These are phyloP conservation scores for Lepidonotus clava DNA, from an alignment of 2,888 invertebrate species.

Conservation along the genomic window DNA sequence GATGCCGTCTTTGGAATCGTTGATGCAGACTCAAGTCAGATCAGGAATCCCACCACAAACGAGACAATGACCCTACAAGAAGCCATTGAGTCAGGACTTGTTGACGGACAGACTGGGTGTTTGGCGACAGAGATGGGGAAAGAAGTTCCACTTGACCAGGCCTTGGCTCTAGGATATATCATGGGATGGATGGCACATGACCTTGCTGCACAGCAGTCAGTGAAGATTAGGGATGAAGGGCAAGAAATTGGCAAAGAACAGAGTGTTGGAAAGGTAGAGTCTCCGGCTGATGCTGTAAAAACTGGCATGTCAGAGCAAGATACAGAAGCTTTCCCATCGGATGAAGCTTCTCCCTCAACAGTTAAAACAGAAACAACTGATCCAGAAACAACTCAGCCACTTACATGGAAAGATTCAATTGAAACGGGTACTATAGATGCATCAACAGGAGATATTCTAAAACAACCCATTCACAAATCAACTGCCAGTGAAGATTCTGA, in stretches of 20 bases:
- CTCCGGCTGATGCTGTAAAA: not conserved
- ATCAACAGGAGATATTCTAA: not conserved
- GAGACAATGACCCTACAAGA: slow-evolving; percentile 67
- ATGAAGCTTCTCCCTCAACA: not conserved
- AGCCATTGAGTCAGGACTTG: slow-evolving; percentile 82
- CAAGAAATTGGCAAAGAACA: not conserved
- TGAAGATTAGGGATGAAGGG: not conserved
- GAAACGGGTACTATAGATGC: too few relatives aligned
- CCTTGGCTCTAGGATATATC: slow-evolving; percentile 43
- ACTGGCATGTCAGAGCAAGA: not conserved
- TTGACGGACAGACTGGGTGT: slow-evolving; percentile 65
- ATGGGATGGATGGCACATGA: slow-evolving; percentile 49
- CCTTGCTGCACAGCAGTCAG: not conserved
- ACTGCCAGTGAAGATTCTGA: not conserved
- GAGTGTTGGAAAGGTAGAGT: not conserved
- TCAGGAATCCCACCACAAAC: slow-evolving; percentile 68
- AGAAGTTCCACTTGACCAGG: slow-evolving; percentile 38
- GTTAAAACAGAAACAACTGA: not conserved
- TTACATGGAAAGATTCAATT: too few relatives aligned
- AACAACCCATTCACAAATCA: not conserved
- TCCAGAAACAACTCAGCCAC: too few relatives aligned
- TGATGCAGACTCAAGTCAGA: slow-evolving; percentile 67
- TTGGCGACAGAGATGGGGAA: not conserved
- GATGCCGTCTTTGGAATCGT: slow-evolving; percentile 51
- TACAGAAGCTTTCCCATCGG: not conserved